Evolutionary conservation across 2,797 vertebrate genomes (phyloP), one percentile per base, ranked within the genome.

Genomic region (Ispidina lecontei): DNA sequence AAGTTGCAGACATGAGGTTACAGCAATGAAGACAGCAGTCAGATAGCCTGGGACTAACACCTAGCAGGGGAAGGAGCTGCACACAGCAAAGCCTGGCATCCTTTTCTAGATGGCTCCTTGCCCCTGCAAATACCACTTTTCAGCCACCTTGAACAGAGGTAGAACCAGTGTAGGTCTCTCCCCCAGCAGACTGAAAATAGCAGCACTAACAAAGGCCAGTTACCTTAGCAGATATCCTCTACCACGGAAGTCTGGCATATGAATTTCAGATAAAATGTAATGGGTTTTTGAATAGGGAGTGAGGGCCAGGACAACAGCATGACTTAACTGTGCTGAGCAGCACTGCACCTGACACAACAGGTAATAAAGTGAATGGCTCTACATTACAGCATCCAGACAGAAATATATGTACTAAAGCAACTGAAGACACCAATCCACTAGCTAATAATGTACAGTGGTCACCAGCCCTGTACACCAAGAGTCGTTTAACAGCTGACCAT

Each of bases 91-190:
- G 89, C 44, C 59, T 49, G 18, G 19, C 4, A 3, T 78, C 52
- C 47, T 71, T 94, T 95, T 80, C 64, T 77, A 60, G 60, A 52
- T 64, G 18, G 87, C 37, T 71, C 60, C 69, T 54, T 78, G n/a
- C 2, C 3, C 28, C 39, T 8, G 8, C 11, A 43, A 20, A 31
- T 78, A 23, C 58, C 37, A 17, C 68, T 88, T 77, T 79, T 64
- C 87, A 90, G 65, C n/a, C 54, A 81, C 47, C 28, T 47, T 72
- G 87, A 80, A 23, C 14, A 75, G 47, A 91, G 49, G 12, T 44
- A 29, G 58, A 79, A 90, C 17, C 22, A 52, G 31, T 19, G 65
- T 35, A 84, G 63, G 85, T 51, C 62, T 69, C 44, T 59, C 51
- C 29, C 15, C 15, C 47, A 29, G 1, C 10, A 23, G 26, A 31